phyloP scores from a whole-genome alignment of 2,797 vertebrate genomes.

The Oryzias sinensis region DNA sequence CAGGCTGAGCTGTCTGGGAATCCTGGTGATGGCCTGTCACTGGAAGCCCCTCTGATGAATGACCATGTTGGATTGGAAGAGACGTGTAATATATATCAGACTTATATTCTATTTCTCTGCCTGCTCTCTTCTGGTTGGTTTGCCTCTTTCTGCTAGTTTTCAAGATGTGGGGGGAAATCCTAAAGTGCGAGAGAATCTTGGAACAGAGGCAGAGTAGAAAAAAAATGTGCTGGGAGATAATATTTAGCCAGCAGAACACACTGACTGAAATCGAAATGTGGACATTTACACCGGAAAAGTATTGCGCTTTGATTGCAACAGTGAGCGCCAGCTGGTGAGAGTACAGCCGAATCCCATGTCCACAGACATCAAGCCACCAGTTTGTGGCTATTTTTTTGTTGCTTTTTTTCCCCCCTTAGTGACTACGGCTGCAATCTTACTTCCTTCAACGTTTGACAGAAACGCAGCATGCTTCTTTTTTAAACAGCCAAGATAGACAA shows the following conservation, averaged over 20 bases:
- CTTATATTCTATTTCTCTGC: slow-evolving; percentile 66
- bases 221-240: slow-evolving; percentile 29
- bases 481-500: too few relatives aligned
- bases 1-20: slow-evolving; percentile 69
- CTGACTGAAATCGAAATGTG: slow-evolving; percentile 23
- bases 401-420: background rate
- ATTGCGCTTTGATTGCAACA: background rate
- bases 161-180: slow-evolving; percentile 39
- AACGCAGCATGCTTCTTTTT: too few relatives aligned
- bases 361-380: background rate
- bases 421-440: background rate
- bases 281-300: slow-evolving; percentile 11
- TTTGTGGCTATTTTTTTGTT: background rate
- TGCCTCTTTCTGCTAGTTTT: slow-evolving; percentile 24
- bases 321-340: background rate
- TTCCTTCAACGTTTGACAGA: too few relatives aligned
- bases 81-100: slow-evolving; percentile 84
- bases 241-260: slow-evolving; percentile 21
- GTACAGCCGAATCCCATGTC: background rate
- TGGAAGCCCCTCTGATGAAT: slow-evolving; percentile 77
- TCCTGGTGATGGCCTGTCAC: slow-evolving; percentile 81
- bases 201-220: slow-evolving; percentile 8
- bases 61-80: slow-evolving; percentile 80
- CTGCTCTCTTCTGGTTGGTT: slow-evolving; percentile 32
- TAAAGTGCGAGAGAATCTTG: slow-evolving; percentile 25